These are phyloP conservation scores for Tragelaphus eurycerus DNA, from an alignment of 2,797 vertebrate species.

Conservation along the genomic window DNA sequence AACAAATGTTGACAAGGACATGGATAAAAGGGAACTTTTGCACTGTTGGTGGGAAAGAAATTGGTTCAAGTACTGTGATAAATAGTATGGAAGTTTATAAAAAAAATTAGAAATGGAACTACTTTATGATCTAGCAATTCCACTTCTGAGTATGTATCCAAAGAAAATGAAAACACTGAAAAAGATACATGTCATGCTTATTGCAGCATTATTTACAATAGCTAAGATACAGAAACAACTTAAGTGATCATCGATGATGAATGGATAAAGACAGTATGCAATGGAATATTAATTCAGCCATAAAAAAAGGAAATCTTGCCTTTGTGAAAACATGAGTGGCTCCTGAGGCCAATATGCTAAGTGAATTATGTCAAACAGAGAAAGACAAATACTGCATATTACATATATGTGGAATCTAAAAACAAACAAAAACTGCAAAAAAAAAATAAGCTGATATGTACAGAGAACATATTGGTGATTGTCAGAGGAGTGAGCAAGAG, in stretches of 20 bases:
- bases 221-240: neutral
- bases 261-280: neutral
- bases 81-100: neutral
- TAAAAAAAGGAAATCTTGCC: neutral
- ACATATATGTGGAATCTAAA: neutral
- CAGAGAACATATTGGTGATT: neutral
- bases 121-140: neutral
- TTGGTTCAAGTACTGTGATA: neutral
- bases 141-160: neutral
- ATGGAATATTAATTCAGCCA: neutral
- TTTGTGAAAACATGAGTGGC: neutral
- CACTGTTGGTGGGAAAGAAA: neutral
- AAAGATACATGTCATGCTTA: neutral
- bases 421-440: neutral
- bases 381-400: neutral
- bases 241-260: neutral
- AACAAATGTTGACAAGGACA: neutral
- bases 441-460: neutral
- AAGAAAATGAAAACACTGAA: neutral
- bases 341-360: neutral
- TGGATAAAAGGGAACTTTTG: neutral
- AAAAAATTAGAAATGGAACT: neutral
- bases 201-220: neutral
- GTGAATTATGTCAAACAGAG: neutral
- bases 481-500: neutral